phyloP scores from a whole-genome alignment of 1,140 invertebrate genomes.

The Trigoniulus corallinus region DNA sequence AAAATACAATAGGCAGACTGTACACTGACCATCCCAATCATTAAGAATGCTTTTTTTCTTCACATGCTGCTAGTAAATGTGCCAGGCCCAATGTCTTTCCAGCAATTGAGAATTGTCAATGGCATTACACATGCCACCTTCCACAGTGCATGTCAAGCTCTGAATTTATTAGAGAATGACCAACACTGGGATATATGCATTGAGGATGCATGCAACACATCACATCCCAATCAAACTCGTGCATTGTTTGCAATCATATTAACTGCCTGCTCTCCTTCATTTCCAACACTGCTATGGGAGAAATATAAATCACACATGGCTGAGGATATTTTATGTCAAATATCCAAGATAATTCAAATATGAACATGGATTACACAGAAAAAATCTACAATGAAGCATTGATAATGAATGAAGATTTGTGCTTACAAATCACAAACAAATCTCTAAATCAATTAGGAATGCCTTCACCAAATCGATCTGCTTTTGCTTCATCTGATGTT shows the following conservation, averaged over 20 bases:
- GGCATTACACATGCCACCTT: constrained; percentile 9
- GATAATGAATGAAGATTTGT: constrained; percentile 9
- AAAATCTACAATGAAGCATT: constrained; percentile 9
- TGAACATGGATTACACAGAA: constrained; percentile 7
- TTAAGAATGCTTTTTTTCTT: constrained; percentile 16
- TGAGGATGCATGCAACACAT: constrained; percentile 22
- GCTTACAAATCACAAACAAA: constrained; percentile 1
- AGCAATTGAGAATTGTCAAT: constrained; percentile 15
- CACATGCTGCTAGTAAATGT: constrained; percentile 14
- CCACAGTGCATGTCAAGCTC: constrained; percentile 14
- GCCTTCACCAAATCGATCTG: background rate
- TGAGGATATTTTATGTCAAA: constrained; percentile 9
- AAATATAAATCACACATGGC: constrained; percentile 8
- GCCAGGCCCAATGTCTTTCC: constrained; percentile 15
- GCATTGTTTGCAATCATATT: constrained; percentile 24
- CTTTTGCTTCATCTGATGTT: background rate
- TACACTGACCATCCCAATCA: constrained; percentile 16
- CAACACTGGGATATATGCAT: constrained; percentile 23
- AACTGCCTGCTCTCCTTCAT: constrained; percentile 19
- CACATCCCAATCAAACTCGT: constrained; percentile 18
- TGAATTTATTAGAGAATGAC: constrained; percentile 11
- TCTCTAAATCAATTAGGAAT: background rate
- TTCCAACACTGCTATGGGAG: constrained; percentile 12
- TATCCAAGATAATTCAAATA: constrained; percentile 3
- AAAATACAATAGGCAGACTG: constrained; percentile 9